These are phyloP conservation scores for Gnatocerus cornutus DNA, from an alignment of 2,888 invertebrate genomes.

Conservation along the genomic window DNA sequence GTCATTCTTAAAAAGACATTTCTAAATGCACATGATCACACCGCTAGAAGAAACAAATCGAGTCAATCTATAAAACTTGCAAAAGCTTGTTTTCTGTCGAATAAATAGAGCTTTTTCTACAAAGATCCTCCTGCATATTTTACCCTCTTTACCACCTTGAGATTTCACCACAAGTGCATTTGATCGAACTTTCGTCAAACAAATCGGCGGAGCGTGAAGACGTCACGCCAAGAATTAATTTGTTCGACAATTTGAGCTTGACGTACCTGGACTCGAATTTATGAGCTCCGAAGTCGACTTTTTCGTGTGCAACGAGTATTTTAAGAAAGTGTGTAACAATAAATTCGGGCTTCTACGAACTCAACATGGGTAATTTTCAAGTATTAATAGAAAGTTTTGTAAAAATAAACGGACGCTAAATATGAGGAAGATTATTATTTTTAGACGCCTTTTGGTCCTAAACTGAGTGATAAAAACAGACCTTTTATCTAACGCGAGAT, in stretches of 20 bases:
- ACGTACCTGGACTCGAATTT: no score
- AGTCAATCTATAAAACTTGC: conserved; percentile 4
- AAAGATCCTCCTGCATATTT: conserved; percentile 34
- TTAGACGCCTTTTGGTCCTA: background rate
- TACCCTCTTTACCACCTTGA: conserved; percentile 4
- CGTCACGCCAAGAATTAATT: conserved; percentile 13
- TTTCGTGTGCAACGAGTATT: conserved; percentile 21
- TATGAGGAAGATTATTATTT: conserved; percentile 29
- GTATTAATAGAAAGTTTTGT: conserved; percentile 39
- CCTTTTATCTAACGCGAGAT: no score
- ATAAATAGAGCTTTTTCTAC: conserved; percentile 24
- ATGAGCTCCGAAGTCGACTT: no score
- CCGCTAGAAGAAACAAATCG: no score
- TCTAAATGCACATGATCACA: no score
- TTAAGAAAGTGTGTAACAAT: conserved; percentile 20
- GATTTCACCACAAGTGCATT: conserved; percentile 16
- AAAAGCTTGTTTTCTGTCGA: conserved; percentile 12
- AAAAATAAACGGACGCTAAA: conserved; percentile 32
- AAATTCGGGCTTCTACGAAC: conserved; percentile 25
- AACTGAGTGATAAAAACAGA: no score
- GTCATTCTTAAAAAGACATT: conserved; percentile 8
- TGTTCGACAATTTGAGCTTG: background rate
- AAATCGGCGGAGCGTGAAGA: background rate
- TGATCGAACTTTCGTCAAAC: background rate
- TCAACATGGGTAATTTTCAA: conserved; percentile 29